Percentiles rank a stretch among this genome's conserved stretches.
Evolutionary conservation across 2,113 vertebrate genomes (phyloP).

Genomic region (Clinocottus analis): DNA sequence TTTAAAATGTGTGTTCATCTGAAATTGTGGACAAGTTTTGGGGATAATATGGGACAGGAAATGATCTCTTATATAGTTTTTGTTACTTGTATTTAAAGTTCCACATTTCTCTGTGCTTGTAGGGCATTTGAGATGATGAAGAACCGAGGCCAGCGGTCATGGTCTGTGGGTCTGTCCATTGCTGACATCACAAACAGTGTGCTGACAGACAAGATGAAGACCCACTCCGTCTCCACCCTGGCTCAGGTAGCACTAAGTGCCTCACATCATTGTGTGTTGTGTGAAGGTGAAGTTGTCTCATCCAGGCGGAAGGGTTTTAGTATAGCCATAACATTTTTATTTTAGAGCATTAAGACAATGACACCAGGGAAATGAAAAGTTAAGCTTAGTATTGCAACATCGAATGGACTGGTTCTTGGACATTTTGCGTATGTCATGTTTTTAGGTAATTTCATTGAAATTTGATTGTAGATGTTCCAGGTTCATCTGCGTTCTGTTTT

Average conservation of each 20-base stretch:
- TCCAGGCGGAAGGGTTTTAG: not conserved
- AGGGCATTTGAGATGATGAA: conserved; percentile 92
- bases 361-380: not conserved
- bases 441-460: not conserved
- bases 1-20: not conserved
- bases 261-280: not conserved
- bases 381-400: not conserved
- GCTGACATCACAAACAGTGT: conserved; percentile 93
- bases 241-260: conserved; percentile 86
- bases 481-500: not conserved
- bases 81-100: not conserved
- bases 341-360: too few relatives aligned
- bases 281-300: not conserved
- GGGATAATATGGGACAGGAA: not conserved
- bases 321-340: too few relatives aligned
- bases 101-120: conserved; percentile 5
- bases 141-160: conserved; percentile 91
- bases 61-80: not conserved
- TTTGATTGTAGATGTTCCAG: not conserved
- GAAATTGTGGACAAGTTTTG: not conserved
- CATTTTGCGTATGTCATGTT: not conserved
- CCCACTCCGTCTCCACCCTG: conserved; percentile 91
- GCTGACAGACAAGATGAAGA: conserved; percentile 87
- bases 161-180: conserved; percentile 93
- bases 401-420: not conserved